Conservation (phyloP, 2,113 vertebrate genomes). For the Anguilla japonica region DNA sequence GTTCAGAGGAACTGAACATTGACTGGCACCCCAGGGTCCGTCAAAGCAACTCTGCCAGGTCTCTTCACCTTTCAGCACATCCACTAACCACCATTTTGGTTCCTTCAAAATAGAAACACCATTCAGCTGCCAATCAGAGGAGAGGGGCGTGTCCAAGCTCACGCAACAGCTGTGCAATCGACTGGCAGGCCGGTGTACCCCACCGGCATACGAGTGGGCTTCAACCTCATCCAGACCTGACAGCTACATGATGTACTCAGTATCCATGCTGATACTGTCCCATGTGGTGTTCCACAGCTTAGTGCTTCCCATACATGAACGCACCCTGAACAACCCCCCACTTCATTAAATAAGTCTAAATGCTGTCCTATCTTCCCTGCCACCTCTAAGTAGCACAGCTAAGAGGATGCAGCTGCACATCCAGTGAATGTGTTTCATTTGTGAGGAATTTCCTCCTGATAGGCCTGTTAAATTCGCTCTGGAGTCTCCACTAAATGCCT, state of each 20-base stretch:
- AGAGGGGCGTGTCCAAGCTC: background rate
- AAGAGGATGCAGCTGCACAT: slow-evolving; percentile 35
- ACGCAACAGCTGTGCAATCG: background rate
- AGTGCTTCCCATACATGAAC: slow-evolving; percentile 1
- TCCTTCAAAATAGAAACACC: background rate
- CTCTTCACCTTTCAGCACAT: background rate
- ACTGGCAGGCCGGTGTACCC: too few relatives aligned
- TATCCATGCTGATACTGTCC: slow-evolving; percentile 15
- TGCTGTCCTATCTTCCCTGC: too few relatives aligned
- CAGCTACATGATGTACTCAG: background rate
- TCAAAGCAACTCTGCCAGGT: too few relatives aligned
- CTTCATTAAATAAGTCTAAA: slow-evolving; percentile 12
- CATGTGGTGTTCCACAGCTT: background rate
- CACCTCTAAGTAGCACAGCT: too few relatives aligned
- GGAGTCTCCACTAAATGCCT: too few relatives aligned
- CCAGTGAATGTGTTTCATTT: slow-evolving; percentile 25
- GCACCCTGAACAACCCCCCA: background rate
- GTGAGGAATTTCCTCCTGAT: slow-evolving; percentile 37
- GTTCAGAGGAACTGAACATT: too few relatives aligned
- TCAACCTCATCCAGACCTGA: too few relatives aligned
- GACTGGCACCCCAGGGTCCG: slow-evolving; percentile 8
- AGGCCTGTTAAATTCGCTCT: background rate
- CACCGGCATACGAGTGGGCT: too few relatives aligned
- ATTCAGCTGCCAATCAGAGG: background rate
- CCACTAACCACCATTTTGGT: slow-evolving; percentile 10